Evolutionary conservation across 92 coral and sea anemone genomes (phyloP).

Genomic region (Epizoanthus stellaris): DNA sequence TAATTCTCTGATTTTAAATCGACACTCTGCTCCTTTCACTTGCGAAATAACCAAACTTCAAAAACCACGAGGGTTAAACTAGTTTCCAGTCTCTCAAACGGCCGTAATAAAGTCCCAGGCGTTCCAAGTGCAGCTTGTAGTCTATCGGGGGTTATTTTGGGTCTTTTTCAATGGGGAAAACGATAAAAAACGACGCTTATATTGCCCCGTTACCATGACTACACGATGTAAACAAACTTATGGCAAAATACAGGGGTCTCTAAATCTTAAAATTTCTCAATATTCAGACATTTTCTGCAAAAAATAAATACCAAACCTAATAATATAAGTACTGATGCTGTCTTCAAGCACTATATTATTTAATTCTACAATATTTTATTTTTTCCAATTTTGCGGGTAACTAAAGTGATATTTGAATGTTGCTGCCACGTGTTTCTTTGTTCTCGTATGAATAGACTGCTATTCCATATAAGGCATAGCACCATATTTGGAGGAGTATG

Average conservation of each 20-base stretch:
- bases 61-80: constrained; percentile 3
- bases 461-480: too few species aligned
- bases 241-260: not conserved
- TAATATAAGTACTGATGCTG: too few species aligned
- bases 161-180: constrained; percentile 8
- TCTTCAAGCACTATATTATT: too few species aligned
- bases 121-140: not conserved
- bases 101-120: not conserved
- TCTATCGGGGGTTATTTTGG: not conserved
- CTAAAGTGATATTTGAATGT: too few species aligned
- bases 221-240: constrained; percentile 10
- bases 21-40: not conserved
- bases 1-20: not conserved
- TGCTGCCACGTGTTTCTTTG: too few species aligned
- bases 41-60: not conserved
- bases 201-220: not conserved
- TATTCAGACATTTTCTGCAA: constrained; percentile 20
- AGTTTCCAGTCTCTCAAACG: not conserved
- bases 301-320: not conserved
- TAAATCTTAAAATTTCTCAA: not conserved
- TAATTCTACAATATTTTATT: too few species aligned
- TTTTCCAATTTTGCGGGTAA: constrained; percentile 12
- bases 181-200: not conserved
- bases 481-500: too few species aligned
- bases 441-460: too few species aligned